Percentiles rank a stretch among this genome's conserved stretches.
These are phyloP conservation scores for Anagrus nilaparvatae DNA, from an alignment of 1,140 invertebrate genomes.

Conservation along the genomic window DNA sequence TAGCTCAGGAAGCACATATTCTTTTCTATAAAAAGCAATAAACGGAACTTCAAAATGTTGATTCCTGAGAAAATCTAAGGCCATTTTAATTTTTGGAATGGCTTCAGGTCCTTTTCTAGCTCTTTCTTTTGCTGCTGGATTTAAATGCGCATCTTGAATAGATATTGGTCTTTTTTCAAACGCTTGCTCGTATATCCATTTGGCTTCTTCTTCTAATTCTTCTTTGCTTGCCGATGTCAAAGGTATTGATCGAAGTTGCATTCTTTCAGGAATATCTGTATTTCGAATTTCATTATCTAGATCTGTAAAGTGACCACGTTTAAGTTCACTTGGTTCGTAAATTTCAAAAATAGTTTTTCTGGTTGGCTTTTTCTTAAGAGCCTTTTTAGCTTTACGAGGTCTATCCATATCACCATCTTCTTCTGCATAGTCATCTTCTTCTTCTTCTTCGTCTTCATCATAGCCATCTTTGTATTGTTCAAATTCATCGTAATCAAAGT, in stretches of 20 bases:
- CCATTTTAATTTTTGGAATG: constrained; percentile 83
- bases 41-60: constrained; percentile 94
- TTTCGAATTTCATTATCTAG: constrained; percentile 85
- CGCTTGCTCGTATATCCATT: constrained; percentile 95
- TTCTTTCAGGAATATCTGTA: constrained; percentile 82
- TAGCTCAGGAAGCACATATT: constrained; percentile 90
- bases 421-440: constrained; percentile 64
- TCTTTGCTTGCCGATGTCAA: constrained; percentile 72
- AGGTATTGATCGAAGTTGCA: constrained; percentile 84
- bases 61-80: constrained; percentile 92
- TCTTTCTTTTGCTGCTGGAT: constrained; percentile 45
- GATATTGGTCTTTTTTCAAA: constrained; percentile 79
- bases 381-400: constrained; percentile 55
- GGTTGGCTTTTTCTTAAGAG: constrained; percentile 63
- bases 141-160: constrained; percentile 53
- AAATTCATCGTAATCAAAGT: constrained; percentile 97
- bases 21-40: constrained; percentile 97
- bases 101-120: constrained; percentile 53
- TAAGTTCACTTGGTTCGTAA: constrained; percentile 95
- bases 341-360: constrained; percentile 90
- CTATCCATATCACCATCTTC: constrained; percentile 53
- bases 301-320: constrained; percentile 91
- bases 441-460: constrained; percentile 70
- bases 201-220: constrained; percentile 88
- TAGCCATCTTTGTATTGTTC: constrained; percentile 80